These are phyloP conservation scores for Tetragnatha montana DNA, from an alignment of 2,888 invertebrate species.

Conservation along the genomic window DNA sequence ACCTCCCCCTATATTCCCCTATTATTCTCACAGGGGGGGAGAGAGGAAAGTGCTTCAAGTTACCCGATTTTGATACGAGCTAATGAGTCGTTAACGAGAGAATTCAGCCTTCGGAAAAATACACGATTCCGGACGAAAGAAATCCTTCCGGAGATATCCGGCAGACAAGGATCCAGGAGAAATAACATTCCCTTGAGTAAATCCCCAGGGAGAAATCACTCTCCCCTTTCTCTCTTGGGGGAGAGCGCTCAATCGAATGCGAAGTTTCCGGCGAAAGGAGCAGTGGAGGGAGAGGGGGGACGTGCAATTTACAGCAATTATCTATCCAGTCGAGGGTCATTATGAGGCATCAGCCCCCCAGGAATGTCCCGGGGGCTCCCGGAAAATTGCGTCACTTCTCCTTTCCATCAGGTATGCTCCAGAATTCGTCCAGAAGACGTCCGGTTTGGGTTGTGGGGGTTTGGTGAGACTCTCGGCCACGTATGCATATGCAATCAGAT, in stretches of 20 bases:
- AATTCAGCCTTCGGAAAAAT: constrained; percentile 29
- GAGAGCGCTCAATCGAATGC: constrained; percentile 41
- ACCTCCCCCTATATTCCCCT: background rate
- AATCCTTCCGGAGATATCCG: constrained; percentile 3
- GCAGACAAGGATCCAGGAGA: constrained; percentile 7
- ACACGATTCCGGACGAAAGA: constrained; percentile 27
- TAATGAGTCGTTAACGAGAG: constrained; percentile 45
- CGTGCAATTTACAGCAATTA: constrained; percentile 54
- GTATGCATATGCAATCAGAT: constrained; percentile 33
- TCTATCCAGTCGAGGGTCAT: constrained; percentile 48
- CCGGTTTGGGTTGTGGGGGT: too few species aligned
- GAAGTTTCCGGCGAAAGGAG: constrained; percentile 28
- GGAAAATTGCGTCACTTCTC: background rate
- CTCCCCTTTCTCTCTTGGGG: background rate
- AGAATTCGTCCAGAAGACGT: background rate
- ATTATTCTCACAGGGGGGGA: background rate
- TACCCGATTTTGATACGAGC: constrained; percentile 28
- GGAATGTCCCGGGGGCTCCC: constrained; percentile 2
- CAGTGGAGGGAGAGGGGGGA: background rate
- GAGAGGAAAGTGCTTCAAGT: background rate
- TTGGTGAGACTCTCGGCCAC: background rate
- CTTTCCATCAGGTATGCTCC: background rate
- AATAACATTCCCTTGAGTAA: constrained; percentile 28
- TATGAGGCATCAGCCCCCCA: constrained; percentile 19
- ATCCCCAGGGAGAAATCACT: constrained; percentile 31